Evolutionary conservation across 2,888 invertebrate genomes (phyloP), one percentile per base, ranked within the genome.

Genomic region (Synergus japonicus): DNA sequence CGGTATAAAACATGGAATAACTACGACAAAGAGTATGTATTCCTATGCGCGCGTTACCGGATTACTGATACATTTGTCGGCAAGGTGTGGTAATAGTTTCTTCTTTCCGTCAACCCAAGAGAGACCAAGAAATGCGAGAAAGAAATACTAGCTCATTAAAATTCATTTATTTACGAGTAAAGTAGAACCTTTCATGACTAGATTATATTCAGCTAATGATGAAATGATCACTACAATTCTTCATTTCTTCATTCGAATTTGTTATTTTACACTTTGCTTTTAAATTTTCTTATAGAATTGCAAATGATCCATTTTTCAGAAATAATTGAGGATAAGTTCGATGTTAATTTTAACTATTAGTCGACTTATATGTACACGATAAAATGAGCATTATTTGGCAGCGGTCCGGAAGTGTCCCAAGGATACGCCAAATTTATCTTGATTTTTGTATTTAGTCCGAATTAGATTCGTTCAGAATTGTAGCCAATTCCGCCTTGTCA

Each of bases 361-460:
- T 15, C 22, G 49, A 67, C 69, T 67, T 69, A 46, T 29, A 69
- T 69, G 46, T 15, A 69, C 15, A 49, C 46, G 69, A 49, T 69
- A 69, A 69, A 69, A 46, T 69, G 15, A 69, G 49, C 69, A 69
- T 69, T 69, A 69, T 69, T 69, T 69, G 69, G 49, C 69, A 49
- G 29, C 46, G 12, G 49, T 69, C 49, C 69, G 69, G 49, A 67
- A 69, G 15, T 49, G 29, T 49, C 49, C 46, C 69, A 69, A 69
- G 46, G 29, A 69, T 29, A 49, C 69, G 69, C 46, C 69, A 49
- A 13, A 69, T 69, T 69, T 69, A 69, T 69, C 49, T 69, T 29
- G 46, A 49, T 69, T 69, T 69, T 69, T 13, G 29, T 69, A 69
- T 69, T 69, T 69, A 46, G 69, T 29, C 69, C 46, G 49, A 15